Evolutionary conservation across 1,140 invertebrate species (phyloP), one percentile per base, ranked within the genome.

Genomic region (Cryptotermes secundus): DNA sequence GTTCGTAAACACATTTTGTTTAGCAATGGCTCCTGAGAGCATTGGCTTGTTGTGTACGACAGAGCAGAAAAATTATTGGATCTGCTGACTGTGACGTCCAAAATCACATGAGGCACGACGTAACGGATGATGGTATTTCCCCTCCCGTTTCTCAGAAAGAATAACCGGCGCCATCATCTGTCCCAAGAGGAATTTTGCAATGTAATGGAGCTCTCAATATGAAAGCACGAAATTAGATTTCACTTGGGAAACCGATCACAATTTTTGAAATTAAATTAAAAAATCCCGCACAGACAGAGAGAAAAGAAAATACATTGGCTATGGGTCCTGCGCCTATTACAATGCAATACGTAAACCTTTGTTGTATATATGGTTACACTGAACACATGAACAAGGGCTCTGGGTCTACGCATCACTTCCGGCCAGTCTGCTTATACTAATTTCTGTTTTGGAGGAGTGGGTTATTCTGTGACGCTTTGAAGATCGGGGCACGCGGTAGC

Each of bases 211-310:
- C 59, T 72, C 59, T 72, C 59, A 72, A 72, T 72, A 31, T 31
- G 59, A 72, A 72, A 72, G 59, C 59, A 72, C 59, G 31, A 72
- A 72, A 72, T 72, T 72, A 72, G 59, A 72, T 72, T 72, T 72
- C 59, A 72, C 59, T 72, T 72, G n/a, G 59, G 59, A 72, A 72
- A 72, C 59, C 59, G 59, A 72, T 72, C 59, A 72, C 59, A 72
- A 72, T 72, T 72, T 72, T 72, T 72, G 59, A 7, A 72, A 72
- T 72, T 72, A 72, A 72, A 72, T 72, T 72, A 72, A 72, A 72
- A 72, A 72, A 72, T 72, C 59, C 31, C 59, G 59, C n/a, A 72
- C 16, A 72, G 26, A 59, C 16, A 16, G 26, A 59, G 19, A 59
- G 53, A 59, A 14, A 72, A n/a, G 59, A 31, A 31, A 31, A 72